Conservation (phyloP, 2,113 vertebrate species). For the Ceratotherium simum region DNA sequence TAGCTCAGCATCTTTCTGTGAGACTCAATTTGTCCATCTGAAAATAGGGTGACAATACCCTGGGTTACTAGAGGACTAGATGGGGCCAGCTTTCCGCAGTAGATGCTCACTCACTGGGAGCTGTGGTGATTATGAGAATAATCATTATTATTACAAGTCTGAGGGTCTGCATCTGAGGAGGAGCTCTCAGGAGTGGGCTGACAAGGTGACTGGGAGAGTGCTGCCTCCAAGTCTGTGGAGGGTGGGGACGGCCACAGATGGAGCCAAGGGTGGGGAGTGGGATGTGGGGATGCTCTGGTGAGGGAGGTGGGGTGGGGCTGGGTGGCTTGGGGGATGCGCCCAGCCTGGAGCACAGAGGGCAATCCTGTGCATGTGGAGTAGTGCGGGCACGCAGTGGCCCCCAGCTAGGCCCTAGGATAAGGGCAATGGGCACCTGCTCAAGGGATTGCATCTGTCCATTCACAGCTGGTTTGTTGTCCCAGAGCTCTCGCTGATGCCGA, state of each 20-base stretch:
- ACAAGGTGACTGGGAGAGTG: background rate
- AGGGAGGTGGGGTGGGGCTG: background rate
- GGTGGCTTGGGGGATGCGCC: background rate
- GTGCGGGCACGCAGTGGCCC: background rate
- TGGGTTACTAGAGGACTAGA: background rate
- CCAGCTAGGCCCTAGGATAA: background rate
- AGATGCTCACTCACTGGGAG: background rate
- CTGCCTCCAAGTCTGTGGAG: background rate
- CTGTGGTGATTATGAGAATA: background rate
- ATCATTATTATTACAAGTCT: slow-evolving; percentile 37
- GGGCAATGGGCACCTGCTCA: background rate
- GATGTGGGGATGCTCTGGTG: background rate
- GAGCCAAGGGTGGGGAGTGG: rapidly evolving
- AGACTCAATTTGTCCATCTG: background rate
- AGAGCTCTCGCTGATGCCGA: background rate
- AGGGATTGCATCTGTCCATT: rapidly evolving
- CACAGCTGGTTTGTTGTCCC: background rate
- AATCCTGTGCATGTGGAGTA: background rate
- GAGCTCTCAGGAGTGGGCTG: background rate
- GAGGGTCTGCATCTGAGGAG: background rate
- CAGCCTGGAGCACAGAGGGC: background rate
- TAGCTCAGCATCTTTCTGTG: background rate
- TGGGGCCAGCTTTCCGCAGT: background rate
- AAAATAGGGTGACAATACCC: background rate
- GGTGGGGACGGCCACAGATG: no score